Conservation (phyloP, 2,113 vertebrate species). For the Epinephelus cyanopodus region DNA sequence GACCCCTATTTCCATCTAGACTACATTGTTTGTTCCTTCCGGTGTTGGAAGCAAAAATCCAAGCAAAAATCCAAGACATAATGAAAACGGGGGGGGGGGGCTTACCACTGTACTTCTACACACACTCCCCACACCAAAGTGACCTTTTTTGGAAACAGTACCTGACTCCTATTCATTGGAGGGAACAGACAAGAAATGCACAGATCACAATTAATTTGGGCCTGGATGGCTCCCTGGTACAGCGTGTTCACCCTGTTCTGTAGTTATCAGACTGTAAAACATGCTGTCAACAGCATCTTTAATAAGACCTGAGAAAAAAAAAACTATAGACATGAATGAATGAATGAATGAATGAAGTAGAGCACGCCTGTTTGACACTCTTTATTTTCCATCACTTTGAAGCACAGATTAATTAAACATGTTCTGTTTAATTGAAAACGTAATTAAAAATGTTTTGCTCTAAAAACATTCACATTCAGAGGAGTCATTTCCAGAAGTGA, state of each 20-base stretch:
- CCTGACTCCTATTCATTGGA: constrained; percentile 32
- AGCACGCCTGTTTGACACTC: neutral
- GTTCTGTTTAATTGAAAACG: constrained; percentile 38
- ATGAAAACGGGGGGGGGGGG: too few species aligned
- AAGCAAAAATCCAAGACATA: too few species aligned
- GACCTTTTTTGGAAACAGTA: neutral
- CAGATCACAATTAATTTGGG: constrained; percentile 40
- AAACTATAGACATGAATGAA: neutral
- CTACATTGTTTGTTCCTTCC: too few species aligned
- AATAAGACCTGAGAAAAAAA: constrained; percentile 20
- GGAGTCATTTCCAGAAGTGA: constrained; percentile 23
- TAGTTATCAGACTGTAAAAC: constrained; percentile 54
- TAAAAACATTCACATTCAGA: constrained; percentile 31
- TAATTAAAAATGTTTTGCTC: constrained; percentile 57
- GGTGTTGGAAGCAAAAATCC: too few species aligned
- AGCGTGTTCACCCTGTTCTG: constrained; percentile 5
- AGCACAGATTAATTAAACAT: constrained; percentile 44
- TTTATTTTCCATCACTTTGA: constrained; percentile 9
- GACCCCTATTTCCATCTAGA: too few species aligned
- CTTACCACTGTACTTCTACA: too few species aligned
- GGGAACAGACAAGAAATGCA: constrained; percentile 41
- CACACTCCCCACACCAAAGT: too few species aligned
- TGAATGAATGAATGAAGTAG: constrained; percentile 36
- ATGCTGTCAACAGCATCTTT: constrained; percentile 42
- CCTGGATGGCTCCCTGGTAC: constrained; percentile 14